phyloP scores from a whole-genome alignment of 2,113 vertebrate genomes.

The Falco punctatus region DNA sequence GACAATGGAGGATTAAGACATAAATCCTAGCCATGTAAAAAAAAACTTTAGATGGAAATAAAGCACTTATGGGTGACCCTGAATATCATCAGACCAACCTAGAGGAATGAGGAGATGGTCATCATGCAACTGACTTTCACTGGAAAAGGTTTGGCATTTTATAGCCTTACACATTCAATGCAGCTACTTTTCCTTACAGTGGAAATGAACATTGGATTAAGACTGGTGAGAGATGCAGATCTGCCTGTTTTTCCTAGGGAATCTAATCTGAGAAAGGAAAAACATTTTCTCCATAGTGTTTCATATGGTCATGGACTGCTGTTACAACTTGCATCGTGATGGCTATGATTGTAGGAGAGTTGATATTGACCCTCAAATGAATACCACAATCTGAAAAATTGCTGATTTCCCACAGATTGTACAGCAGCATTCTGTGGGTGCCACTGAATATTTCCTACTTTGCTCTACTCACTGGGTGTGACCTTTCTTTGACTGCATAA shows the following conservation, averaged over 20 bases:
- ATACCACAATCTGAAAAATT: slow-evolving; percentile 40
- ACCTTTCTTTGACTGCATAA: not conserved
- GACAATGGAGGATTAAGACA: not conserved
- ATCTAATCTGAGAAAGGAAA: not conserved
- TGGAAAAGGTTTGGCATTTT: not conserved
- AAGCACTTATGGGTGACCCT: not conserved
- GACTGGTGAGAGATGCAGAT: not conserved
- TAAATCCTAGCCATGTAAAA: not conserved
- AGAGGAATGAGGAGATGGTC: not conserved
- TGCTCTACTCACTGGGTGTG: not conserved
- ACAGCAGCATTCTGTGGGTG: not conserved
- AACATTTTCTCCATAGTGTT: not conserved
- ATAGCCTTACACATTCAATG: not conserved
- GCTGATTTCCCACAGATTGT: not conserved
- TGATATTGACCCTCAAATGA: slow-evolving; percentile 37
- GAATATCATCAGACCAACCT: not conserved
- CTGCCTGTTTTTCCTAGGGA: not conserved
- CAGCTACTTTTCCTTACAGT: not conserved
- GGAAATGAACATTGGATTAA: not conserved
- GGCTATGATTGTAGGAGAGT: not conserved
- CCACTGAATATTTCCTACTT: not conserved
- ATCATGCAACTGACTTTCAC: not conserved
- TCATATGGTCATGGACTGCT: not conserved
- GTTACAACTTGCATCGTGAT: not conserved
- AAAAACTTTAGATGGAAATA: not conserved